Evolutionary conservation across 1,140 invertebrate species (phyloP).

Genomic region (Heterodera carotae): DNA sequence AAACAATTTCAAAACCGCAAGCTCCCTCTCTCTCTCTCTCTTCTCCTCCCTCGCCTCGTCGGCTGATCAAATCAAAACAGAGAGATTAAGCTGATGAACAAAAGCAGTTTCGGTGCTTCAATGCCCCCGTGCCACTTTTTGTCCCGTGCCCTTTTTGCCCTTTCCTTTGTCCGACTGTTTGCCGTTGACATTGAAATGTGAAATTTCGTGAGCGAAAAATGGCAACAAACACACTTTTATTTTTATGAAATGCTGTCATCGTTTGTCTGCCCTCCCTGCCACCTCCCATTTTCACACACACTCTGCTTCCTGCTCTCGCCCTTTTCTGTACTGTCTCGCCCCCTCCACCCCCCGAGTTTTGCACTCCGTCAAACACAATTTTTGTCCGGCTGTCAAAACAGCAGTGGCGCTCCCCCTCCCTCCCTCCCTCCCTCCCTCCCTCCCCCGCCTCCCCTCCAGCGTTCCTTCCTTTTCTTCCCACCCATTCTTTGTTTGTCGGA

Average conservation of each 20-base stretch:
- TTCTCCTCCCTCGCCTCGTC: too few relatives aligned
- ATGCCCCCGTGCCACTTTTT: too few relatives aligned
- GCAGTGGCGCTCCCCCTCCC: not conserved
- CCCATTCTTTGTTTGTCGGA: slow-evolving; percentile 2
- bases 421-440: too few relatives aligned
- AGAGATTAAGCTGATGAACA: too few relatives aligned
- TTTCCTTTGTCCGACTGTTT: not conserved
- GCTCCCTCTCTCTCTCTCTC: too few relatives aligned
- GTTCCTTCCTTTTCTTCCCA: not conserved
- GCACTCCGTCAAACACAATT: not conserved
- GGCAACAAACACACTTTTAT: slow-evolving; percentile 2
- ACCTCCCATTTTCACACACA: not conserved
- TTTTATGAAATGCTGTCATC: not conserved
- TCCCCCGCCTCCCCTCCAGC: not conserved
- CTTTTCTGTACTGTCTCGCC: not conserved
- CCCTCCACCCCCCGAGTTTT: not conserved
- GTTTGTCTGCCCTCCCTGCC: not conserved
- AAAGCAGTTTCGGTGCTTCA: not conserved
- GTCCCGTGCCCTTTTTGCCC: not conserved
- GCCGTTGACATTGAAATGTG: not conserved
- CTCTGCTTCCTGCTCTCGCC: not conserved
- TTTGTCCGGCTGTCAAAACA: not conserved
- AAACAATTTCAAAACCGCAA: slow-evolving; percentile 1
- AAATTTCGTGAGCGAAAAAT: not conserved
- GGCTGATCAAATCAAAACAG: not conserved